Evolutionary conservation across 92 coral and sea anemone species (phyloP).

Genomic region (Micromussa lordhowensis): DNA sequence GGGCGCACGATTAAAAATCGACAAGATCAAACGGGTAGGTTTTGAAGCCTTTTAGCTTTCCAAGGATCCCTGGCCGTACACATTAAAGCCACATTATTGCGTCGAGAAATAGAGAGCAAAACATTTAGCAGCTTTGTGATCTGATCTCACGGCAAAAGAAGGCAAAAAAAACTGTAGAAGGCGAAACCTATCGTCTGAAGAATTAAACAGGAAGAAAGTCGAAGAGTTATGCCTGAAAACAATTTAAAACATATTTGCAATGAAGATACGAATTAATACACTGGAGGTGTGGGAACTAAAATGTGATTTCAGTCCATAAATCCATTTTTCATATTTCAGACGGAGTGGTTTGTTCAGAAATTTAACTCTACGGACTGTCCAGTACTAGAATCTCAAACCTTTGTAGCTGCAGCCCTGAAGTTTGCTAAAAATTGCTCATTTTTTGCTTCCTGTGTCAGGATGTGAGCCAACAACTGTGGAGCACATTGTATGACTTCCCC

Average conservation of each 20-base stretch:
- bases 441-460: constrained; percentile 52
- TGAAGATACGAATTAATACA: background rate
- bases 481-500: constrained; percentile 94
- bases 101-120: background rate
- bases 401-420: too few species aligned
- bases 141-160: background rate
- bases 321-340: background rate
- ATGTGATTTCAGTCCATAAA: background rate
- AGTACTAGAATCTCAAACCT: too few species aligned
- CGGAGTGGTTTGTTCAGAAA: background rate
- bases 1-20: constrained; percentile 75
- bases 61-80: background rate
- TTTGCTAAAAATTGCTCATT: too few species aligned
- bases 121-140: background rate
- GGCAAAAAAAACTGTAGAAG: background rate
- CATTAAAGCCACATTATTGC: background rate
- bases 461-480: constrained; percentile 80
- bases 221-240: background rate
- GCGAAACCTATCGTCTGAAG: background rate
- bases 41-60: background rate
- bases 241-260: background rate
- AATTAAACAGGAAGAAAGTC: too few species aligned
- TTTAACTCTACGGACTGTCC: too few species aligned
- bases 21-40: constrained; percentile 68
- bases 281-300: background rate